Evolutionary conservation across 2,113 vertebrate species (phyloP).

Genomic region (Acrocephalus arundinaceus): DNA sequence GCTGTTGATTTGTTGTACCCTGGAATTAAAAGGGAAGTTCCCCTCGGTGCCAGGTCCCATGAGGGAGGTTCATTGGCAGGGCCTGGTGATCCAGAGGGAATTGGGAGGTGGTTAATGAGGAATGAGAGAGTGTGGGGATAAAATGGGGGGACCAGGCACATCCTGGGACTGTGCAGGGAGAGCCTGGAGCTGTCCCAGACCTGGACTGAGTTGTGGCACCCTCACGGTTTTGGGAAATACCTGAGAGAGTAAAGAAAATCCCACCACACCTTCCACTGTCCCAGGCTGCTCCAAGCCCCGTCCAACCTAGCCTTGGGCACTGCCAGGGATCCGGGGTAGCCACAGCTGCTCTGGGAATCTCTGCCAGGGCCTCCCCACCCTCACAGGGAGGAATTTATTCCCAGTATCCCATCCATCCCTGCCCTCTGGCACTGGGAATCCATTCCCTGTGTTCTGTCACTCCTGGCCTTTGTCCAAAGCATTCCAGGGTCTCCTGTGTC

Average conservation of each 20-base stretch:
- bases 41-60: neutral
- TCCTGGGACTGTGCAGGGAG: neutral
- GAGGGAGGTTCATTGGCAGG: neutral
- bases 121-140: neutral
- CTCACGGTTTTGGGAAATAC: rapidly evolving
- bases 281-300: rapidly evolving
- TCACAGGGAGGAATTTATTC: neutral
- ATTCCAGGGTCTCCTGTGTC: no score
- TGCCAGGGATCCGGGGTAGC: neutral
- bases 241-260: neutral
- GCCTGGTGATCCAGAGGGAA: neutral
- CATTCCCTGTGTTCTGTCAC: neutral
- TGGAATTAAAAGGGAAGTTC: neutral
- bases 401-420: neutral
- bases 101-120: neutral
- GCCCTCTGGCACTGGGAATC: neutral
- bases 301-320: neutral
- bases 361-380: neutral
- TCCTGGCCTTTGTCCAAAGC: neutral
- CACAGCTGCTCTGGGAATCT: neutral
- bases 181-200: rapidly evolving
- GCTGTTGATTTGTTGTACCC: neutral
- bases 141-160: neutral
- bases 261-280: neutral
- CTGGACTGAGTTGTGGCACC: neutral